Evolutionary conservation across 2,888 invertebrate genomes (phyloP).

Genomic region (Melanostoma mellinum): DNA sequence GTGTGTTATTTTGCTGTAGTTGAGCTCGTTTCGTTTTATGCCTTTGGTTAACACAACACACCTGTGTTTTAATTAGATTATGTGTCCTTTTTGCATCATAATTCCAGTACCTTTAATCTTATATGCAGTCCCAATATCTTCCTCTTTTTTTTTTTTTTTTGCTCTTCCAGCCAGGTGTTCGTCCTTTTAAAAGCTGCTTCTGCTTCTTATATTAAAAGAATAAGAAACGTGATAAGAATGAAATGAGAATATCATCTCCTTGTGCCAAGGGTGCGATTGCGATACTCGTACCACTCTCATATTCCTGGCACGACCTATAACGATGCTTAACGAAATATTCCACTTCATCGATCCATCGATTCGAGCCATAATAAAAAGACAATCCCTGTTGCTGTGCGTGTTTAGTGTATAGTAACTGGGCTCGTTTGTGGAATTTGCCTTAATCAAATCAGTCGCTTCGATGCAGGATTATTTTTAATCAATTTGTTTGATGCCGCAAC

Average conservation of each 20-base stretch:
- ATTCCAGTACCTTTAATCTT: slow-evolving; percentile 32
- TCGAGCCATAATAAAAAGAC: slow-evolving; percentile 12
- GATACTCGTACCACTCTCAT: slow-evolving; percentile 1
- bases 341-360: slow-evolving; percentile 41
- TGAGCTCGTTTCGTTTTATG: slow-evolving; percentile 11
- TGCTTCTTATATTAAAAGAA: slow-evolving; percentile 16
- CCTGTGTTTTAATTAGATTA: slow-evolving; percentile 19
- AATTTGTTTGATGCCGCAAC: slow-evolving; percentile 66
- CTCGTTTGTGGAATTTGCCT: slow-evolving; percentile 51
- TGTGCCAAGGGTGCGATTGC: neutral
- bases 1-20: neutral
- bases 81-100: slow-evolving; percentile 25
- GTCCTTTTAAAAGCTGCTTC: slow-evolving; percentile 21
- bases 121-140: slow-evolving; percentile 9
- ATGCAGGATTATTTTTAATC: slow-evolving; percentile 61
- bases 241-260: neutral
- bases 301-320: slow-evolving; percentile 53
- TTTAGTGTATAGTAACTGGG: slow-evolving; percentile 24
- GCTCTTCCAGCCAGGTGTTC: slow-evolving; percentile 13
- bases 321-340: slow-evolving; percentile 37
- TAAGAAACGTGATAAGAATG: slow-evolving; percentile 25
- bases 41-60: slow-evolving; percentile 19
- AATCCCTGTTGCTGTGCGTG: slow-evolving; percentile 22
- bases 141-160: neutral
- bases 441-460: slow-evolving; percentile 53